Percentiles rank a stretch among this genome's conserved stretches.
These are phyloP conservation scores for Theristus sp. DNA, from an alignment of 2,888 invertebrate genomes.

Conservation along the genomic window DNA sequence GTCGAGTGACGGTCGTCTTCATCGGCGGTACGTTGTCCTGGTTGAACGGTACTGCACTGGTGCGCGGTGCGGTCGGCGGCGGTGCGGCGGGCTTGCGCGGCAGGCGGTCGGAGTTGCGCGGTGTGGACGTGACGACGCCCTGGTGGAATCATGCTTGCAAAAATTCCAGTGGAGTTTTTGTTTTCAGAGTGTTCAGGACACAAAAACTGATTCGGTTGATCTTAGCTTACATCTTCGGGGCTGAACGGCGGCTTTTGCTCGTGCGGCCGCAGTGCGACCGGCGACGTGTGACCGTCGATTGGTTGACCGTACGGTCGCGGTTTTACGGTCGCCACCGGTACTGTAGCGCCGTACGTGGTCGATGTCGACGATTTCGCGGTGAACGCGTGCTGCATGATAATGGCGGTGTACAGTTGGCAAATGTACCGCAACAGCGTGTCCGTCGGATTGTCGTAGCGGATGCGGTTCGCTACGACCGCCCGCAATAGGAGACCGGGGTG, in stretches of 20 bases:
- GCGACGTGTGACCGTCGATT: neutral
- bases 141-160: neutral
- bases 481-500: too few species aligned
- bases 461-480: too few species aligned
- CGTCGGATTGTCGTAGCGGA: too few species aligned
- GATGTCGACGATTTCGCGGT: too few species aligned
- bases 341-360: neutral
- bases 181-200: neutral
- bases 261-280: neutral
- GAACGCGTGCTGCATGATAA: too few species aligned
- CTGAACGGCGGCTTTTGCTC: neutral
- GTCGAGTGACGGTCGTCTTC: neutral
- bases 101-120: neutral
- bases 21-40: neutral
- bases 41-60: too few species aligned
- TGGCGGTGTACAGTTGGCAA: too few species aligned
- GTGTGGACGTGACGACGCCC: slow-evolving; percentile 6
- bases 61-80: neutral
- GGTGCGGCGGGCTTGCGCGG: neutral
- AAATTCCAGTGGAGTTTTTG: neutral
- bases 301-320: slow-evolving; percentile 1
- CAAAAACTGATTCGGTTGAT: neutral
- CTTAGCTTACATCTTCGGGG: neutral
- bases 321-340: slow-evolving; percentile 6
- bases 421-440: too few species aligned